phyloP scores from a whole-genome alignment of 2,113 vertebrate species.

The Diadophis punctatus region DNA sequence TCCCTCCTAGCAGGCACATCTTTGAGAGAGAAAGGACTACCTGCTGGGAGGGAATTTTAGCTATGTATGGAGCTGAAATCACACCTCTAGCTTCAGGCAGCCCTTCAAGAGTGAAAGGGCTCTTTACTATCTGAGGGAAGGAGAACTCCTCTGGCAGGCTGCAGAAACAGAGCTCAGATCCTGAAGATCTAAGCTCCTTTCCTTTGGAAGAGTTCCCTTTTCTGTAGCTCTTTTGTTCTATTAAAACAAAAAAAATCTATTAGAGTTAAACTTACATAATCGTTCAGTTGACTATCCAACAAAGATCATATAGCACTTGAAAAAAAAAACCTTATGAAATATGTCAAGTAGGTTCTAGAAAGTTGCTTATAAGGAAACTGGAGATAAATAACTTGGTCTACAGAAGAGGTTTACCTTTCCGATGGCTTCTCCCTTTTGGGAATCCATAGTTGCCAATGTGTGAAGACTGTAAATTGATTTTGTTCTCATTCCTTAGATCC shows the following conservation, averaged over 20 bases:
- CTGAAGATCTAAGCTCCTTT: not conserved
- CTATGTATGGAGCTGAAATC: not conserved
- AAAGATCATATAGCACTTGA: not conserved
- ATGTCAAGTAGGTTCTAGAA: not conserved
- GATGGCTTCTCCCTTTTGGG: conserved; percentile 65
- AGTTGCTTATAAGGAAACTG: rapidly evolving
- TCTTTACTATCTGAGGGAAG: not conserved
- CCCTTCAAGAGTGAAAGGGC: not conserved
- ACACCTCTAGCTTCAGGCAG: not conserved
- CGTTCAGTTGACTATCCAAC: not conserved
- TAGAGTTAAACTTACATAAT: not conserved
- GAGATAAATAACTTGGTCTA: not conserved
- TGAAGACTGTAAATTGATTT: conserved; percentile 70
- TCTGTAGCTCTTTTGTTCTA: not conserved
- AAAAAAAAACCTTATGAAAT: not conserved
- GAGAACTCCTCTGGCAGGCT: not conserved
- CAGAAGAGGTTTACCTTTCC: conserved; percentile 74
- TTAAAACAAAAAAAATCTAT: not conserved
- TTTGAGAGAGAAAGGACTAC: not conserved
- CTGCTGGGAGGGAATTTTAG: not conserved
- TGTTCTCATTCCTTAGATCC: conserved; percentile 68
- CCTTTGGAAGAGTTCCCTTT: not conserved
- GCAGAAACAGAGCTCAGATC: not conserved
- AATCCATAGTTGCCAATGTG: conserved; percentile 66
- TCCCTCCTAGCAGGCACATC: not conserved